Conservation (phyloP, 2,888 invertebrate species). For the Ormyrus pomaceus region DNA sequence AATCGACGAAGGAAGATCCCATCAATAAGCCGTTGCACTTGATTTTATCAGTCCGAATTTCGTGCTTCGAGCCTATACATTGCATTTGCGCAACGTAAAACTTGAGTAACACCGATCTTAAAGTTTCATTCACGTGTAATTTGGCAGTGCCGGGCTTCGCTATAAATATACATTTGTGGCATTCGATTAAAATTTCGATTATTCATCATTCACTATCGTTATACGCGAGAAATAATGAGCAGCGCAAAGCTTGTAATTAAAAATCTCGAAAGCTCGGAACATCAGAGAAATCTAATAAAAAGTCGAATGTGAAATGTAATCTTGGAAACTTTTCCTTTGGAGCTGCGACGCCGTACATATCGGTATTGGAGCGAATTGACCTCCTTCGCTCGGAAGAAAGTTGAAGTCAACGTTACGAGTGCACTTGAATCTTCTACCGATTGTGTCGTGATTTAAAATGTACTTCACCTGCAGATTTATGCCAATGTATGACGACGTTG, state of each 20-base stretch:
- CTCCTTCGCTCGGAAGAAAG: constrained; percentile 14
- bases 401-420: constrained; percentile 7
- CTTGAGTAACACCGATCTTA: constrained; percentile 8
- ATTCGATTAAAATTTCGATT: not conserved
- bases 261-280: too few species aligned
- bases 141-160: constrained; percentile 34
- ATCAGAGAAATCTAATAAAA: too few species aligned
- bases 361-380: constrained; percentile 1
- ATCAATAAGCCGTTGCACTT: constrained; percentile 18
- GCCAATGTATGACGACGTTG: too few species aligned
- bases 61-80: not conserved
- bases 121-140: constrained; percentile 7
- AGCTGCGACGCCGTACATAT: not conserved
- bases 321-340: constrained; percentile 13
- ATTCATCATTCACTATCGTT: not conserved
- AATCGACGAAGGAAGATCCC: constrained; percentile 19
- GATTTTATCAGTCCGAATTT: constrained; percentile 20
- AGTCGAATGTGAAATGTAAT: too few species aligned
- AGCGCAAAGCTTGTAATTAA: too few species aligned
- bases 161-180: not conserved
- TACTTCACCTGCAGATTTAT: too few species aligned
- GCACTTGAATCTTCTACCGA: not conserved
- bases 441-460: too few species aligned
- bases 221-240: too few species aligned
- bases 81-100: not conserved